These are phyloP conservation scores for Corapipo altera DNA, from an alignment of 2,113 vertebrate genomes.

Conservation along the genomic window DNA sequence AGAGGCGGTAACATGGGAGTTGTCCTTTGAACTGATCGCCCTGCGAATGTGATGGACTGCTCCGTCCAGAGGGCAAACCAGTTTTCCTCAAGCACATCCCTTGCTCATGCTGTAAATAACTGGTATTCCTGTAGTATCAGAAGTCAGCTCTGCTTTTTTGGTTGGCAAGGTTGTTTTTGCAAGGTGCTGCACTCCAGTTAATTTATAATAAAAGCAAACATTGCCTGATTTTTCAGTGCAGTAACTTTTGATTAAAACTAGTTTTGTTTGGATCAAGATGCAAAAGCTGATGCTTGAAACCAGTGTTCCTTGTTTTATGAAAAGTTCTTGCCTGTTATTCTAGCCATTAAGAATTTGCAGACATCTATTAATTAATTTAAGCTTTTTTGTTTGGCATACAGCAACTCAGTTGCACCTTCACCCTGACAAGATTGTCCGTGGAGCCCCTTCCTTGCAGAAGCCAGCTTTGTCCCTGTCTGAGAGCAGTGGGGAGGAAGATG, in stretches of 20 bases:
- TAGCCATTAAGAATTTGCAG: not conserved
- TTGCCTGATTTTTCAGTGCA: constrained; percentile 7
- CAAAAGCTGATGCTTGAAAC: not conserved
- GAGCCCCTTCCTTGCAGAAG: not conserved
- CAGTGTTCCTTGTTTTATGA: not conserved
- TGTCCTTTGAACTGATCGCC: not conserved
- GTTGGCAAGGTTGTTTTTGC: constrained; percentile 19
- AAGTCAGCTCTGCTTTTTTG: constrained; percentile 32
- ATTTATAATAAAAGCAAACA: constrained; percentile 52
- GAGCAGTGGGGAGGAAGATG: not conserved
- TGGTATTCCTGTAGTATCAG: not conserved
- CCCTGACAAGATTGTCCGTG: not conserved
- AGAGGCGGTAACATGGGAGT: not conserved
- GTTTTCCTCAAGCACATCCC: not conserved
- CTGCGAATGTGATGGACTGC: not conserved
- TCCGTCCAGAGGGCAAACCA: not conserved
- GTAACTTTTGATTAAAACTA: not conserved
- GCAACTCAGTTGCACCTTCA: not conserved
- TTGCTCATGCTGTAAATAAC: constrained; percentile 17
- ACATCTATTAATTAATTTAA: not conserved
- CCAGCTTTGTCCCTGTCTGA: not conserved
- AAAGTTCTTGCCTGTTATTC: not conserved
- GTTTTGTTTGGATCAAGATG: not conserved
- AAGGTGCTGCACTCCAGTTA: not conserved
- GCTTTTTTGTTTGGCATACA: not conserved